A percentile compares a stretch with the other conserved stretches of the same genome.
phyloP scores from a whole-genome alignment of 2,888 invertebrate genomes.

The Athripsodes cinereus region DNA sequence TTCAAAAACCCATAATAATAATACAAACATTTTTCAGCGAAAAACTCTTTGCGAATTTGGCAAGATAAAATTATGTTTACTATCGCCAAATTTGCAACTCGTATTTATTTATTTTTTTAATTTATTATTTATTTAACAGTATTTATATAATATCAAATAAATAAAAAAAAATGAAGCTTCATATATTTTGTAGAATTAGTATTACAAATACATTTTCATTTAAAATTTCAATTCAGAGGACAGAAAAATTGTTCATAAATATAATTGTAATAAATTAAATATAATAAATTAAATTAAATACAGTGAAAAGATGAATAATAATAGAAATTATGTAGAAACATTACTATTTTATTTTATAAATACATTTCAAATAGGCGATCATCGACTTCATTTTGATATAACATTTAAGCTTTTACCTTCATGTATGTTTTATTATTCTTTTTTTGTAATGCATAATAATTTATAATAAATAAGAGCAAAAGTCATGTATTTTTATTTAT shows the following conservation, averaged over 20 bases:
- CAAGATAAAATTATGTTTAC: background rate
- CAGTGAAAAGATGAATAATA: background rate
- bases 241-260: too few relatives aligned
- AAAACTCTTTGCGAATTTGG: background rate
- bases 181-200: background rate
- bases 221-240: too few relatives aligned
- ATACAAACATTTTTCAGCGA: background rate
- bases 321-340: background rate
- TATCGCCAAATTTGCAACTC: constrained; percentile 1
- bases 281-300: background rate
- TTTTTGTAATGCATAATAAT: too few relatives aligned
- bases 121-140: background rate
- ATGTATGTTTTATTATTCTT: background rate
- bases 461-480: background rate
- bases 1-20: too few relatives aligned
- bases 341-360: background rate
- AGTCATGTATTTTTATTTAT: background rate
- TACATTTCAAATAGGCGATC: background rate
- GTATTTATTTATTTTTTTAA: background rate
- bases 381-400: background rate
- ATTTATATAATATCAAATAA: background rate
- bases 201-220: background rate
- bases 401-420: background rate
- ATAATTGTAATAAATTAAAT: background rate
- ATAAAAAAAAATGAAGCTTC: background rate